Evolutionary conservation across 2,888 invertebrate genomes (phyloP).

Genomic region (Iselma pallidipennis): DNA sequence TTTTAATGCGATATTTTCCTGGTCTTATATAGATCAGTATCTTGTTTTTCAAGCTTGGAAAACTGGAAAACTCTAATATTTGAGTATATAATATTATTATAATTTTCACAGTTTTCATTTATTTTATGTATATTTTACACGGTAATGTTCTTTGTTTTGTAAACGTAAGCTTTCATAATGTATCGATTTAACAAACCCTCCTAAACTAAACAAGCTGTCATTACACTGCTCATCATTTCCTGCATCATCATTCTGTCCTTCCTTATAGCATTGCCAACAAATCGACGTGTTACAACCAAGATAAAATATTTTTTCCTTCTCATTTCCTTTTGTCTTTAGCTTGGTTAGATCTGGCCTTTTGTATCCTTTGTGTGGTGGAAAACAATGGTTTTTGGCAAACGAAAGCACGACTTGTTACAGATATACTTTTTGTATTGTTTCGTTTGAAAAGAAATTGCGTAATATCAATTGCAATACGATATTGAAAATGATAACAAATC

Average conservation of each 20-base stretch:
- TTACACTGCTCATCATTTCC: too few species aligned
- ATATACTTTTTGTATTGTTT: too few species aligned
- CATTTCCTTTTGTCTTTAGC: conserved; percentile 16
- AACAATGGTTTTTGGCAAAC: conserved; percentile 13
- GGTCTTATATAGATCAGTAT: background rate
- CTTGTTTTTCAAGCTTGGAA: background rate
- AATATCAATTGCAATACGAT: too few species aligned
- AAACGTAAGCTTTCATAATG: conserved; percentile 19
- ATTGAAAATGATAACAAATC: background rate
- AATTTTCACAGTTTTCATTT: background rate
- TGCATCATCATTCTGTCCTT: too few species aligned
- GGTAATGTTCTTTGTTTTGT: too few species aligned
- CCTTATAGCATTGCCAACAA: too few species aligned
- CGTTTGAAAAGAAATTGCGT: too few species aligned
- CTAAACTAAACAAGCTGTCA: conserved; percentile 18
- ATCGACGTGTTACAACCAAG: conserved; percentile 13
- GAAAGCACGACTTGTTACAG: conserved; percentile 11
- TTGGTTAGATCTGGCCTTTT: conserved; percentile 15
- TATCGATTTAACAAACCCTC: conserved; percentile 23
- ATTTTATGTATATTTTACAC: background rate
- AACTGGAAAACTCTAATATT: background rate
- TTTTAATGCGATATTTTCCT: background rate
- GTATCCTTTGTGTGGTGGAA: conserved; percentile 17
- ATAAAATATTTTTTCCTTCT: conserved; percentile 16
- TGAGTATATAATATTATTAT: background rate